Base-by-base conservation (phyloP, 2,113 vertebrate genomes). In the Tichodroma muraria region DNA sequence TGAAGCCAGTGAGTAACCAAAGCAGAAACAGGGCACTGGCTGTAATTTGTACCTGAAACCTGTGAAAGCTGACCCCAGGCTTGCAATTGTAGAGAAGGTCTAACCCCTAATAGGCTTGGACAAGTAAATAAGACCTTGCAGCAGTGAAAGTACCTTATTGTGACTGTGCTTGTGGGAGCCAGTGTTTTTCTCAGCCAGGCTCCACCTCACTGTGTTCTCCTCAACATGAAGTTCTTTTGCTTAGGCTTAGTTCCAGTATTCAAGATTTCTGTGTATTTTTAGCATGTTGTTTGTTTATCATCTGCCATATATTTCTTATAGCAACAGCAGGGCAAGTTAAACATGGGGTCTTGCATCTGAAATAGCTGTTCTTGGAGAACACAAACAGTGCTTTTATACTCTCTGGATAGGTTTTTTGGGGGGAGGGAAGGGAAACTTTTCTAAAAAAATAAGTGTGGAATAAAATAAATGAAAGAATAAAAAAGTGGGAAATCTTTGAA, bases 251-350 rank as follows among this genome's bases (percentile, higher is more conserved):
- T 88, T 93, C 88, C 72, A 95, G 65, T 31, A 17, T 31, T 89
- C 52, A 71, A 65, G 84, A 93, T 80, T 95, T 94, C 44, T 76
- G 61, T 56, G 38, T 94, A 79, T 92, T 93, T 93, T 96, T 95
- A 95, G 88, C 53, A 38, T 49, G 54, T 53, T 87, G 61, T 82
- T 95, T 92, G 80, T 94, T 93, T 93, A 65, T 92, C 61, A 69
- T 86, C 69, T 86, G 69, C 49, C 49, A 17, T 88, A 5, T 80
- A 84, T 64, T 91, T 91, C 93, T 95, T 81, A 30, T 9, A 61
- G 70, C 57, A 91, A 57, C 76, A 88, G 61, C 57, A 81, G 37
- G 37, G 47, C 38, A 53, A 84, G 72, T 73, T 68, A 83, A 95
- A 78, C 35, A 10, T 20, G 68, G 68, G 59, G 23, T 82, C 68